Conservation (phyloP, 2,888 invertebrate genomes). For the Ormyrus labotus region DNA sequence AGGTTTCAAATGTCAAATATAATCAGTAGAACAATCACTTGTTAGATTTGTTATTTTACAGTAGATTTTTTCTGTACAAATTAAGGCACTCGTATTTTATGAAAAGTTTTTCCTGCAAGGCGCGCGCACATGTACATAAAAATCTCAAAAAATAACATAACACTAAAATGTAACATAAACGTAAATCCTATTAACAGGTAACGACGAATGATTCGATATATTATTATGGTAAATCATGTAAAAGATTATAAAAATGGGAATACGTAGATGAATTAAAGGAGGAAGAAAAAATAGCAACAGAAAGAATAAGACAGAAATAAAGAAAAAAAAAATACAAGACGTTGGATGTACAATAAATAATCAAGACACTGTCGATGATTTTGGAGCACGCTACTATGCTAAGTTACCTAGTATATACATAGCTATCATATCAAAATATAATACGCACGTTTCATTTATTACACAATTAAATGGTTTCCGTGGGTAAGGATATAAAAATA, state of each 20-base stretch:
- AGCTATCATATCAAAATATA: constrained; percentile 75
- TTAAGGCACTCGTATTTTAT: constrained; percentile 70
- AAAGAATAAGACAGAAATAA: constrained; percentile 51
- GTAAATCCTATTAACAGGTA: constrained; percentile 63
- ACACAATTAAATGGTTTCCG: constrained; percentile 65
- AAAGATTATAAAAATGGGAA: constrained; percentile 61
- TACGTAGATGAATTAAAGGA: constrained; percentile 59
- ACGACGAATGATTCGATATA: constrained; percentile 63
- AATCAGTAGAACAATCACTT: constrained; percentile 60
- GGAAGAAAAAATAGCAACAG: constrained; percentile 42
- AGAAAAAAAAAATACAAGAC: constrained; percentile 53
- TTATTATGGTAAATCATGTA: constrained; percentile 62
- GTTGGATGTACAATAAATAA: constrained; percentile 75
- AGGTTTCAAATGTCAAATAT: constrained; percentile 51
- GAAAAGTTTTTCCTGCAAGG: constrained; percentile 62
- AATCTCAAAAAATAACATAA: constrained; percentile 69
- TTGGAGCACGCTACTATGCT: constrained; percentile 69
- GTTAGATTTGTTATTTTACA: constrained; percentile 71
- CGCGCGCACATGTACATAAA: constrained; percentile 67
- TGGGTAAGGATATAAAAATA: constrained; percentile 65
- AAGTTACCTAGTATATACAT: constrained; percentile 75
- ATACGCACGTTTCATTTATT: constrained; percentile 69
- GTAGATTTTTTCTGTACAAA: constrained; percentile 73
- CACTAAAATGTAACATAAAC: constrained; percentile 65
- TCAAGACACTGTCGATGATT: constrained; percentile 69